A percentile compares a stretch with the other conserved stretches of the same genome.
These are phyloP conservation scores for Eremophila alpestris DNA, from an alignment of 2,797 vertebrate genomes.

Conservation along the genomic window DNA sequence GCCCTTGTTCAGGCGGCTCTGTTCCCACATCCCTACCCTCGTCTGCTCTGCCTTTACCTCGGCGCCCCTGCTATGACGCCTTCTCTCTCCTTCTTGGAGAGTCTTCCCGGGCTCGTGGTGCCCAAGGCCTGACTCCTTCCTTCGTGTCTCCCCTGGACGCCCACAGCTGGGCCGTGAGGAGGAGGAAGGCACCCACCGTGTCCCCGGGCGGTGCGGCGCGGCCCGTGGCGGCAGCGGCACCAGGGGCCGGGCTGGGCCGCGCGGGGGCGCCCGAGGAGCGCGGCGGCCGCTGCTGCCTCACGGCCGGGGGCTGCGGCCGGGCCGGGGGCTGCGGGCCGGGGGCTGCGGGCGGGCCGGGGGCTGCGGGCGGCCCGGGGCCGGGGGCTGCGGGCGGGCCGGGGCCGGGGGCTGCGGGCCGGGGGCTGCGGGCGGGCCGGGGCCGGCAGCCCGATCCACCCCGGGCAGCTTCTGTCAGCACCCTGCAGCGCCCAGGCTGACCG, in stretches of 20 bases:
- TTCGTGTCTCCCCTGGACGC: not conserved
- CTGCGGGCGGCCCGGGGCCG: no score
- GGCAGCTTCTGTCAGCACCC: accelerated
- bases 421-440: no score
- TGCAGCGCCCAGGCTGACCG: not conserved
- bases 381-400: no score
- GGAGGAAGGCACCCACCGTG: not conserved
- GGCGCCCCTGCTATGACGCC: no score
- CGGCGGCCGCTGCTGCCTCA: not conserved
- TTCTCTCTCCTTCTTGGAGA: not conserved
- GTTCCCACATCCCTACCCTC: not conserved
- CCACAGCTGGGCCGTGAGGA: accelerated
- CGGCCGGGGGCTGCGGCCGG: not conserved
- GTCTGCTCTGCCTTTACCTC: not conserved
- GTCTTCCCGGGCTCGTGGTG: not conserved
- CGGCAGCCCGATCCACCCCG: no score
- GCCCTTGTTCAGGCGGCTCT: not conserved
- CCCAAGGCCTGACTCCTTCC: no score
- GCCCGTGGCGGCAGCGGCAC: not conserved
- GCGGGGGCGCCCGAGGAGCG: not conserved
- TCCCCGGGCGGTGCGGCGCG: accelerated
- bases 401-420: no score
- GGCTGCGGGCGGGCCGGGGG: no score
- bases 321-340: not conserved
- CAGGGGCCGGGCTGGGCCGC: not conserved